Base-by-base conservation (phyloP, 2,113 vertebrate genomes). In the Gobiocypris rarus region DNA sequence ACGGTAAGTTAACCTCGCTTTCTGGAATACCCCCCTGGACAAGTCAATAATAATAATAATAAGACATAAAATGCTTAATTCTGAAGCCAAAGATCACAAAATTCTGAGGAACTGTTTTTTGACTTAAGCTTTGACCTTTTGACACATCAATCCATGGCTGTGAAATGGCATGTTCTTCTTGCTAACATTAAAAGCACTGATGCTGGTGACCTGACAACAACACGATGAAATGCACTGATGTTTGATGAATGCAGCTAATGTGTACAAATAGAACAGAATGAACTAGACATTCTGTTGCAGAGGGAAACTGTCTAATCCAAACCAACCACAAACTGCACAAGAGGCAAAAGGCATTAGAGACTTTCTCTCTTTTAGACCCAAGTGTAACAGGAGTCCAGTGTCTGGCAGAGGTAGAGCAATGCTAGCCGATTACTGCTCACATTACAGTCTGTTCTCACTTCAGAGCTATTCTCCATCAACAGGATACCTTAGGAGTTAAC, bases 391-490 rank as follows among this genome's bases (percentile, higher is more conserved):
- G 48, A 84, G 70, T 59, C 70, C 67, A 67, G 65, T 22, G 38
- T 81, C 17, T 84, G 78, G 48, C 52, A 63, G 31, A 17, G 11
- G 43, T 56, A 61, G 63, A 59, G 26, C 34, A 75, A 31, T 48
- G 73, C 41, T 77, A 75, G 75, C 34, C 31, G 26, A 85, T 43
- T 48, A 10, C 84, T 75, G 70, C 81, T 87, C 84, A 45, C 75
- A 83, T 87, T 87, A 83, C 81, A 70, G 41, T 31, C 58, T 78
- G 19, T 80, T 71, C 59, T 78, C 76, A 41, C 63, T 82, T 63
- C 38, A 81, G 28, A 24, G 41, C 9, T 26, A 31, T 38, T 65
- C 17, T 71, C 58, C 63, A 13, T 31, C 77, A 43, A 24, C 31
- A 69, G 8, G 22, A 67, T 41, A 63, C 77, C n/a, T 45, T n/a